Conservation (phyloP, 2,797 vertebrate genomes). For the Octomys mimax region DNA sequence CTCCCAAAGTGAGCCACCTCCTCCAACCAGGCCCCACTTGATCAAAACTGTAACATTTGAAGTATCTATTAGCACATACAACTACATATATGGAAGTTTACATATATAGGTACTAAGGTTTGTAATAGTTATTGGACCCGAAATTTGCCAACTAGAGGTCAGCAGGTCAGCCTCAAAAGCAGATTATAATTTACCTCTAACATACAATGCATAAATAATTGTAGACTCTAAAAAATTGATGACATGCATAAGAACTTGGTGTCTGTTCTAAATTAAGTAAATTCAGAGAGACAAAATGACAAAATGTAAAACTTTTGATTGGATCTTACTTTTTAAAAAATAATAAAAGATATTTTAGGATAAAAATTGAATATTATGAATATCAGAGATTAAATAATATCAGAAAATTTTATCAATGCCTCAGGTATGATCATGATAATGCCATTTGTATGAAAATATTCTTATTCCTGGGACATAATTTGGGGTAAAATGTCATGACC, state of each 20-base stretch:
- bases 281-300: conserved; percentile 13
- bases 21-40: not conserved
- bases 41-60: not conserved
- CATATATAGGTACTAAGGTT: not conserved
- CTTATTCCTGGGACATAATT: conserved; percentile 12
- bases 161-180: not conserved
- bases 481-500: not conserved
- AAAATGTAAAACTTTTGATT: conserved; percentile 5
- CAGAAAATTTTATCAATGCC: conserved; percentile 29
- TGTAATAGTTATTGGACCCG: not conserved
- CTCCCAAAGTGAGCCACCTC: not conserved
- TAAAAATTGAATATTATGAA: not conserved
- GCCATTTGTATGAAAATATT: not conserved
- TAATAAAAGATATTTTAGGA: not conserved
- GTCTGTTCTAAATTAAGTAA: conserved; percentile 26
- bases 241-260: not conserved
- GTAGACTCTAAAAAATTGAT: conserved; percentile 8
- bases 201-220: conserved; percentile 19
- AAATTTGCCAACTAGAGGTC: conserved; percentile 17
- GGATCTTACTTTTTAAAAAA: not conserved
- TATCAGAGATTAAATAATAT: conserved; percentile 20
- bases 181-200: conserved; percentile 51
- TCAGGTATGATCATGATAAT: not conserved
- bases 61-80: conserved; percentile 32
- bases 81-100: not conserved